Conservation (phyloP, 2,797 vertebrate species). For the Dendrocincla tyrannina region DNA sequence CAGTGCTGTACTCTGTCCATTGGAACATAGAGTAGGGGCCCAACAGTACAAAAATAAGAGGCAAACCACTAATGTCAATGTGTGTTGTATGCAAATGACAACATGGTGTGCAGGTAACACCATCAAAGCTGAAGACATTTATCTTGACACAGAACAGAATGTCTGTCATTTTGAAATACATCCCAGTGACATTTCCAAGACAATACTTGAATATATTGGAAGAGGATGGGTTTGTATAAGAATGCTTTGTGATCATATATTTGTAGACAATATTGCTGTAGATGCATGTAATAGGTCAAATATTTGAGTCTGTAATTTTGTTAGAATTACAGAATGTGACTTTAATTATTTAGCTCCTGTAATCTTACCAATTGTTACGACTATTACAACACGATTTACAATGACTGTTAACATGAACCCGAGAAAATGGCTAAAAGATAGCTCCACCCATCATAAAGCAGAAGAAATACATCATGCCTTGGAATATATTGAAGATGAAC, state of each 20-base stretch:
- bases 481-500: not conserved
- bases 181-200: not conserved
- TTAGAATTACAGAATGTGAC: not conserved
- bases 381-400: not conserved
- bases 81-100: not conserved
- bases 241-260: not conserved
- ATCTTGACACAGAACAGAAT: not conserved
- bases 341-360: not conserved
- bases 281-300: not conserved
- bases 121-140: not conserved
- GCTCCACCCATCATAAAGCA: not conserved
- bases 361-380: not conserved
- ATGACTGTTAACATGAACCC: not conserved
- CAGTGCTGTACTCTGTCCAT: not conserved
- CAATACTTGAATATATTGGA: not conserved
- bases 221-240: not conserved
- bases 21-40: not conserved
- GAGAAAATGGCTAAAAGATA: not conserved
- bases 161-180: not conserved
- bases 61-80: not conserved
- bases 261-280: not conserved
- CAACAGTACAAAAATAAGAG: not conserved
- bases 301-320: not conserved
- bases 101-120: not conserved
- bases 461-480: not conserved